A percentile compares a stretch with the other conserved stretches of the same genome.
These are phyloP conservation scores for Pseudococcus jackbeardsleyi DNA, from an alignment of 2,888 invertebrate species.

Conservation along the genomic window DNA sequence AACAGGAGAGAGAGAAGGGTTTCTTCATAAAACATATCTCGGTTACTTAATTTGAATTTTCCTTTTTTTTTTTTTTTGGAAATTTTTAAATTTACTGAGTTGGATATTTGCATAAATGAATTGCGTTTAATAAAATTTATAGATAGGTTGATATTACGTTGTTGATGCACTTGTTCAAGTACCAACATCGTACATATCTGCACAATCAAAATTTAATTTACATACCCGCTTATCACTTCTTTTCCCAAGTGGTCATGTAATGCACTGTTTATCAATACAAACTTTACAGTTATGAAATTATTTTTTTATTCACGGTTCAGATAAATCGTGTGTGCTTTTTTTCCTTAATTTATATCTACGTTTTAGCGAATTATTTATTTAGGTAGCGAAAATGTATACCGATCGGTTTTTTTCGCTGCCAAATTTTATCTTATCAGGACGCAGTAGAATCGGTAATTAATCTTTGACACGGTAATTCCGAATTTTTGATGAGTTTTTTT, in stretches of 20 bases:
- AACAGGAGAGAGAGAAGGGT: too few relatives aligned
- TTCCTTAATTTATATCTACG: not conserved
- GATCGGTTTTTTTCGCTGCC: not conserved
- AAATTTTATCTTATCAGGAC: not conserved
- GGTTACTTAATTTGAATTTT: too few relatives aligned
- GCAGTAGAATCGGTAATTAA: not conserved
- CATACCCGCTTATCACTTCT: not conserved
- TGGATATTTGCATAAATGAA: too few relatives aligned
- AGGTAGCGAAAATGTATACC: not conserved
- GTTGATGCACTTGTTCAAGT: not conserved
- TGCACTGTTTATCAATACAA: not conserved
- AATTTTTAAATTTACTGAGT: too few relatives aligned
- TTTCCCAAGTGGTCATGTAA: not conserved
- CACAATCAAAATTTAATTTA: conserved; percentile 10
- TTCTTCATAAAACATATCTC: too few relatives aligned
- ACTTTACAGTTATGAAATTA: not conserved
- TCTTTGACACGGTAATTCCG: conserved; percentile 13
- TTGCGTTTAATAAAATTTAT: too few relatives aligned
- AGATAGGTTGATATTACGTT: too few relatives aligned
- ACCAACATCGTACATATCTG: not conserved
- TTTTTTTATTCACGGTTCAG: conserved; percentile 11
- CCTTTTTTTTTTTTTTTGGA: too few relatives aligned
- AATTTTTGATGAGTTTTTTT: not conserved
- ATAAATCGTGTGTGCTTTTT: not conserved
- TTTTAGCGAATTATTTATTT: conserved; percentile 24